Evolutionary conservation across 2,888 invertebrate species (phyloP).

Genomic region (Odontocolon sp.): DNA sequence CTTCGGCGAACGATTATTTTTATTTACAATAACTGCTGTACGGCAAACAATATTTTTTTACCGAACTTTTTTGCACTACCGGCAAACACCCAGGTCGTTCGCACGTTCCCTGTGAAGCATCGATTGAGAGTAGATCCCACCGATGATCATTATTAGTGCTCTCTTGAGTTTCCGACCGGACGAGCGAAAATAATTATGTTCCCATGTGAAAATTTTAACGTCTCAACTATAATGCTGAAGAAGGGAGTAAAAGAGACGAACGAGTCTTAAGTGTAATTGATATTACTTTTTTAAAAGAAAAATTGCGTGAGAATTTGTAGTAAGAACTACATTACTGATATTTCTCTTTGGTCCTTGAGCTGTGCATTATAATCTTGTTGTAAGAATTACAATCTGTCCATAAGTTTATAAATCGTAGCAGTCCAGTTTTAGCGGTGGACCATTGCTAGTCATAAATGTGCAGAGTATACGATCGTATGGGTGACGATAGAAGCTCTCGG

Average conservation of each 20-base stretch:
- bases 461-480: constrained; percentile 49
- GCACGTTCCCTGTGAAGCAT: constrained; percentile 39
- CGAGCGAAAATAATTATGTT: constrained; percentile 44
- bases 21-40: constrained; percentile 41
- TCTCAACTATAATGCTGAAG: constrained; percentile 52
- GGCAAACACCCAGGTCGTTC: constrained; percentile 46
- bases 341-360: too few species aligned
- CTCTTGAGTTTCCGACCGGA: constrained; percentile 40
- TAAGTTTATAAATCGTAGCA: too few species aligned
- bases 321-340: too few species aligned
- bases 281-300: too few species aligned
- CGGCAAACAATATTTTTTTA: constrained; percentile 39
- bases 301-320: too few species aligned
- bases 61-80: neutral
- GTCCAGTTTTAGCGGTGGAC: too few species aligned
- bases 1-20: constrained; percentile 45
- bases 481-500: constrained; percentile 61
- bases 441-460: too few species aligned
- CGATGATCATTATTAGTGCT: constrained; percentile 37
- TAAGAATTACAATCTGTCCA: too few species aligned
- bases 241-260: neutral
- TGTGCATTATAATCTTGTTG: too few species aligned
- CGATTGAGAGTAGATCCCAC: constrained; percentile 10
- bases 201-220: constrained; percentile 51
- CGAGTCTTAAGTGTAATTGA: constrained; percentile 4